Evolutionary conservation across 2,113 vertebrate species (phyloP).

Genomic region (Heptranchias perlo): DNA sequence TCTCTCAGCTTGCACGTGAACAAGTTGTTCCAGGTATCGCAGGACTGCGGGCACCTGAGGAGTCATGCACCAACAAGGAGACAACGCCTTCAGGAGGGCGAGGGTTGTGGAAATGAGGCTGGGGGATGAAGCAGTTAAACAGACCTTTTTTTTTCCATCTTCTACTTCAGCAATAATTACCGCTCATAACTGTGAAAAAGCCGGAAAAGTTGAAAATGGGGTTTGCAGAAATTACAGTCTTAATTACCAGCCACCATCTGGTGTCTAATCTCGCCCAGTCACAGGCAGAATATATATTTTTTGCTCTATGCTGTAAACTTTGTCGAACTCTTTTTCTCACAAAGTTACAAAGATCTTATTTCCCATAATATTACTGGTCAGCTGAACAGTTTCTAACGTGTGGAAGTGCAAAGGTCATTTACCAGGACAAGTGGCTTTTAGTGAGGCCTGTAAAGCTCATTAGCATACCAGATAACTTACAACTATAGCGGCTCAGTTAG

Average conservation of each 20-base stretch:
- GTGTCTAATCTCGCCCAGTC: neutral
- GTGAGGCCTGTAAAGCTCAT: neutral
- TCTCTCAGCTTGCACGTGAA: neutral
- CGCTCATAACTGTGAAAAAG: neutral
- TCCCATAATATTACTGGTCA: neutral
- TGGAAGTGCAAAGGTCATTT: neutral
- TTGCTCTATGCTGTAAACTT: neutral
- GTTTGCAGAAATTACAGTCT: slow-evolving; percentile 12
- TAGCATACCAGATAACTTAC: neutral
- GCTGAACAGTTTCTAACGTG: neutral
- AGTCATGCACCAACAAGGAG: neutral
- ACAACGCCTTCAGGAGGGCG: neutral
- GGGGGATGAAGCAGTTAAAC: neutral
- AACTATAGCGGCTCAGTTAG: neutral
- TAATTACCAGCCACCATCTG: slow-evolving; percentile 18
- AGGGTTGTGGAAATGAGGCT: neutral
- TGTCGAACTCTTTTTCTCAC: neutral
- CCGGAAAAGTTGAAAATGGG: slow-evolving; percentile 31
- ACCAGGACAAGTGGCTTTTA: neutral
- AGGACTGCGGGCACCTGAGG: neutral
- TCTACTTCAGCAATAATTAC: neutral
- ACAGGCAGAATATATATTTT: neutral
- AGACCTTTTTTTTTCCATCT: neutral
- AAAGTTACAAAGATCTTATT: neutral
- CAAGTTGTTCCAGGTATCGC: neutral